Conservation (phyloP, 23 tunicate genomes). For the Botrylloides violaceus region DNA sequence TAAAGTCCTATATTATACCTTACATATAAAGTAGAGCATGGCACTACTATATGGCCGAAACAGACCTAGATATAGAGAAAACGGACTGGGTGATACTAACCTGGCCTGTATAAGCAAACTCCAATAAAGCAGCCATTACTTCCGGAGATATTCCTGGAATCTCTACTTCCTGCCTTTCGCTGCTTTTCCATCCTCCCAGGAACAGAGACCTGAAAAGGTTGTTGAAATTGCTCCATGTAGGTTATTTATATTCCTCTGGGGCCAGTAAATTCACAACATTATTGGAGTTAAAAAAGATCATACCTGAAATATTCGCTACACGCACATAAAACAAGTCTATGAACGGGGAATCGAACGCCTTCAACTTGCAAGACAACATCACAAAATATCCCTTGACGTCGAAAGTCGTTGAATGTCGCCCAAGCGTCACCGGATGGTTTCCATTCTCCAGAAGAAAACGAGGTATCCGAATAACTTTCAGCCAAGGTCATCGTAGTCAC, state of each 20-base stretch:
- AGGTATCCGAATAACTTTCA: neutral
- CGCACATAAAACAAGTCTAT: conserved; percentile 79
- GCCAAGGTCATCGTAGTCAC: neutral
- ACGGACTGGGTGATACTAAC: no score
- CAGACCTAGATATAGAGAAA: no score
- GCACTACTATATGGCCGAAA: no score
- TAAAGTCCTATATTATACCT: no score
- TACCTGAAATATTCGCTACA: conserved; percentile 96
- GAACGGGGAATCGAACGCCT: conserved; percentile 79
- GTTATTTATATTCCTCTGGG: no score
- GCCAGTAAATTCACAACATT: no score
- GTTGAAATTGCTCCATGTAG: no score
- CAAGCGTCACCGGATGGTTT: conserved; percentile 49
- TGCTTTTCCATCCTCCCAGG: conserved; percentile 86
- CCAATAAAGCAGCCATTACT: conserved; percentile 61
- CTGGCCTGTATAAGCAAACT: conserved; percentile 87
- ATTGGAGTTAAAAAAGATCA: no score
- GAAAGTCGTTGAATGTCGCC: conserved; percentile 70
- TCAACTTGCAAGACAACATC: conserved; percentile 81
- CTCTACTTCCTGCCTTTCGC: conserved; percentile 80
- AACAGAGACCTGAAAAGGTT: conserved; percentile 52
- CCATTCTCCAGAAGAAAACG: conserved; percentile 27
- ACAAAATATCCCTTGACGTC: conserved; percentile 75
- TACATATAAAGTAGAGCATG: no score
- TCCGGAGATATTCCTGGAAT: conserved; percentile 79